A percentile compares a stretch with the other conserved stretches of the same genome.
phyloP scores from a whole-genome alignment of 2,113 vertebrate species.

The Orientallactaga bullata region DNA sequence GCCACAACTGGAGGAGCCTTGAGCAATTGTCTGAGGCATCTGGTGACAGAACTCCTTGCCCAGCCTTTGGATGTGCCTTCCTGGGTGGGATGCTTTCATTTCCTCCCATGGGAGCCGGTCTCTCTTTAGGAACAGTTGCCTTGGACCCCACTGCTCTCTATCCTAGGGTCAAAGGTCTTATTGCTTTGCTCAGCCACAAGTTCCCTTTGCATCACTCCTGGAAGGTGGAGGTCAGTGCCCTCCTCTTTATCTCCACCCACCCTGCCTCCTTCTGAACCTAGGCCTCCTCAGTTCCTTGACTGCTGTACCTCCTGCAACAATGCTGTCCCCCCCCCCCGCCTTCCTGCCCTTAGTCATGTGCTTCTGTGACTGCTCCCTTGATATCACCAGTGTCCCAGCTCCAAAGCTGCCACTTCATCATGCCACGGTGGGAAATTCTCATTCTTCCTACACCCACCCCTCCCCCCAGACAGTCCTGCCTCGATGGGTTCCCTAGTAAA shows the following conservation, averaged over 20 bases:
- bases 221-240: neutral
- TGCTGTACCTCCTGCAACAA: neutral
- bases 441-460: neutral
- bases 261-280: neutral
- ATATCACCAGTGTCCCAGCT: neutral
- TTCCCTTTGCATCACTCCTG: neutral
- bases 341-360: neutral
- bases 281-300: neutral
- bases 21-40: neutral
- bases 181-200: neutral
- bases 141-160: neutral
- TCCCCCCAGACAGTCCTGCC: no score
- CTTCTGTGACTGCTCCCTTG: neutral
- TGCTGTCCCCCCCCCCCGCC: neutral
- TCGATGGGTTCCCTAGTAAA: neutral
- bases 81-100: neutral
- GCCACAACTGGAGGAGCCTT: neutral
- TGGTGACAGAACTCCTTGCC: conserved; percentile 15
- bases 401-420: neutral
- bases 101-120: neutral
- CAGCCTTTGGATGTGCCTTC: neutral
- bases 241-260: neutral
- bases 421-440: no score
- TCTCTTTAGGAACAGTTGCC: neutral
- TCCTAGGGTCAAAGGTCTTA: neutral